Evolutionary conservation across 2,797 vertebrate species (phyloP).

Genomic region (Macrochelys suwanniensis): DNA sequence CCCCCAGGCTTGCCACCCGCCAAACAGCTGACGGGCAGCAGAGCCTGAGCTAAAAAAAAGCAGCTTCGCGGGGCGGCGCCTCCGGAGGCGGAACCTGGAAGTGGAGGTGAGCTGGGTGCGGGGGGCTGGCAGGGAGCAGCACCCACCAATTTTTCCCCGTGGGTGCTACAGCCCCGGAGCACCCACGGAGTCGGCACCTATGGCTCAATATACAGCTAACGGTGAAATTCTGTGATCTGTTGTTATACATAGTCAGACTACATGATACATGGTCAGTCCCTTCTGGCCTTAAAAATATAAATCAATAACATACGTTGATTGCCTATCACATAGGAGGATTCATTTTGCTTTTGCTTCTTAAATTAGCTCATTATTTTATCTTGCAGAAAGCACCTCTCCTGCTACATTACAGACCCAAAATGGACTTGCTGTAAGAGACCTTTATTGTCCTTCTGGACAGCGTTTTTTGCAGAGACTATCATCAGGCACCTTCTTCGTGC

Average conservation of each 20-base stretch:
- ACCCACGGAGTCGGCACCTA: too few species aligned
- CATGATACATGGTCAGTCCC: not conserved
- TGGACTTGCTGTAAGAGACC: constrained; percentile 97
- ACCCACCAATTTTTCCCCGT: too few species aligned
- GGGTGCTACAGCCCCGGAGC: too few species aligned
- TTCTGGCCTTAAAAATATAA: not conserved
- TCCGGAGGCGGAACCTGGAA: too few species aligned
- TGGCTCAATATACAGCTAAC: not conserved
- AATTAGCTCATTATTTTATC: constrained; percentile 44
- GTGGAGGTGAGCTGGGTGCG: too few species aligned
- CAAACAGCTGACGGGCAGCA: too few species aligned
- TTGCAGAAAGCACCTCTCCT: constrained; percentile 98
- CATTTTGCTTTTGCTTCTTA: constrained; percentile 30
- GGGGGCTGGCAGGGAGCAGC: too few species aligned
- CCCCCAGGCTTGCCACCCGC: too few species aligned
- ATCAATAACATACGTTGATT: not conserved
- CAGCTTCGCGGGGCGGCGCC: too few species aligned
- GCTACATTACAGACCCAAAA: constrained; percentile 99
- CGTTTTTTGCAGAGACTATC: constrained; percentile 94
- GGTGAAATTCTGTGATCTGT: not conserved
- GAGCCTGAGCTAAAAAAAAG: too few species aligned
- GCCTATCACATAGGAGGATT: not conserved
- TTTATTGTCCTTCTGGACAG: constrained; percentile 82
- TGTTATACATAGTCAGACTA: not conserved
- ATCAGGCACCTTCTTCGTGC: constrained; percentile 79